Evolutionary conservation across 2,113 vertebrate genomes (phyloP).

Genomic region (Heloderma charlesbogerti): DNA sequence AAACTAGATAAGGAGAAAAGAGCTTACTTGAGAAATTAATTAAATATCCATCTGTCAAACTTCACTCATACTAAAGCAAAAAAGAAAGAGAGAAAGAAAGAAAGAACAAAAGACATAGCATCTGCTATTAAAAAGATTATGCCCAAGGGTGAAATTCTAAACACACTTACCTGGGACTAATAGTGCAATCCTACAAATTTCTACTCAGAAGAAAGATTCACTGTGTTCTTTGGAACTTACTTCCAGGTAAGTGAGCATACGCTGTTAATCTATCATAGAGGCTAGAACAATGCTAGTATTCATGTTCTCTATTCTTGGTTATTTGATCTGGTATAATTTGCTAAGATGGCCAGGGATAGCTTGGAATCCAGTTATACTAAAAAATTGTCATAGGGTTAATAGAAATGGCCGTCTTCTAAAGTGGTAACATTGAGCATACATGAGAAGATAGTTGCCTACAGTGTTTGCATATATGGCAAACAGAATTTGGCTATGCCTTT

Average conservation of each 20-base stretch:
- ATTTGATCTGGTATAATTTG: neutral
- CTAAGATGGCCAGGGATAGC: neutral
- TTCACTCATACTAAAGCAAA: neutral
- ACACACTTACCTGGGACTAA: neutral
- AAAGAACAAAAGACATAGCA: neutral
- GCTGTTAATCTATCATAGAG: neutral
- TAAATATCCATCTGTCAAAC: neutral
- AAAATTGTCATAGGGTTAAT: neutral
- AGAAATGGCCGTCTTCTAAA: neutral
- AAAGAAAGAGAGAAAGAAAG: neutral
- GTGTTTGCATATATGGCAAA: neutral
- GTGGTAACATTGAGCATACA: neutral
- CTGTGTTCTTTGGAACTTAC: neutral
- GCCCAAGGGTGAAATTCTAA: neutral
- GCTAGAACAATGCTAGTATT: neutral
- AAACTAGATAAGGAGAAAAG: constrained; percentile 13
- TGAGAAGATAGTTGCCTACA: neutral
- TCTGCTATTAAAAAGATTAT: neutral
- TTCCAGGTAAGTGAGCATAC: neutral
- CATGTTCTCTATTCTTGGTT: neutral
- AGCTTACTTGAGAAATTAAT: neutral
- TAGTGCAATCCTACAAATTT: neutral
- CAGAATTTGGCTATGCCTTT: neutral
- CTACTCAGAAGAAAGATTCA: neutral
- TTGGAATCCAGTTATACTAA: neutral